These are phyloP conservation scores for Arenaria interpres DNA, from an alignment of 2,113 vertebrate genomes.

Conservation along the genomic window DNA sequence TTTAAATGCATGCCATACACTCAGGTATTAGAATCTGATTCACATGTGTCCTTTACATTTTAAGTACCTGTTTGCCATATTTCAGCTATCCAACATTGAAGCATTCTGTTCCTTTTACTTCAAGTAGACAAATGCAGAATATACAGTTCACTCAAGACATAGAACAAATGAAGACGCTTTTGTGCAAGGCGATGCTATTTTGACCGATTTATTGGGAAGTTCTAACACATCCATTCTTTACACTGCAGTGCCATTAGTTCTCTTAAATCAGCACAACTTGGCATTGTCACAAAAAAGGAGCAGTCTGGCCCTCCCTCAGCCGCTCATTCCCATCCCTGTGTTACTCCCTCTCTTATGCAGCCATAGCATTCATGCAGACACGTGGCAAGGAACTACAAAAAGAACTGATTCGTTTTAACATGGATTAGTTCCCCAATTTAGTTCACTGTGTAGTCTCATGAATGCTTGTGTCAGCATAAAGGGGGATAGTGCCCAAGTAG, in stretches of 20 bases:
- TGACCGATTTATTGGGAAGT: neutral
- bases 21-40: neutral
- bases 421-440: constrained; percentile 33
- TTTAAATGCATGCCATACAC: neutral
- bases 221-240: neutral
- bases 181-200: neutral
- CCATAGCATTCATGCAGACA: constrained; percentile 11
- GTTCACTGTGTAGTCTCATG: neutral
- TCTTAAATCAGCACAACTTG: neutral
- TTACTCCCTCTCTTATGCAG: neutral
- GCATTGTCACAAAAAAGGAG: neutral
- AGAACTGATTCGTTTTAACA: constrained; percentile 17
- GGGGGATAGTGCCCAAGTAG: neutral
- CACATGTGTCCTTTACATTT: neutral
- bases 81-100: neutral
- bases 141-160: neutral
- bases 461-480: constrained; percentile 28
- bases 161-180: neutral
- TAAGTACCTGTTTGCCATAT: neutral
- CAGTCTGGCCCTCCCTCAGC: neutral
- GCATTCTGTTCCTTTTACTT: neutral
- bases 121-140: neutral
- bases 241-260: neutral
- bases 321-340: neutral
- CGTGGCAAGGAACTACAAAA: constrained; percentile 14